phyloP scores from a whole-genome alignment of 30 jellyfish, hydroid and myxozoan species.

The Aurelia coerulea region DNA sequence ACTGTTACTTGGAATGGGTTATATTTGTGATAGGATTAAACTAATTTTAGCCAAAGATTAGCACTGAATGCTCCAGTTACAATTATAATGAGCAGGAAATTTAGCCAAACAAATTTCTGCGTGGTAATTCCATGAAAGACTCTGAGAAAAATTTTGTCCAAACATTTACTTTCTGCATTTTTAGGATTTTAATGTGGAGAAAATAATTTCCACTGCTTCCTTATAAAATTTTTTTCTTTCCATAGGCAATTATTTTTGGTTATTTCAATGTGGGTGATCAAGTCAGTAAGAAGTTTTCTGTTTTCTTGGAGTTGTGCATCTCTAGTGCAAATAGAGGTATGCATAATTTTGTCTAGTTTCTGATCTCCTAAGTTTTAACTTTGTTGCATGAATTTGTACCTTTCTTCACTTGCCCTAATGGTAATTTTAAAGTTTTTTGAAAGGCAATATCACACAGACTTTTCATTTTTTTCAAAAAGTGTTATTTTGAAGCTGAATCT shows the following conservation, averaged over 20 bases:
- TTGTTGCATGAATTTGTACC: too few relatives aligned
- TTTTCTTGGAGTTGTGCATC: slow-evolving; percentile 49
- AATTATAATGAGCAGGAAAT: background rate
- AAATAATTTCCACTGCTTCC: background rate
- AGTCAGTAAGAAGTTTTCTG: slow-evolving; percentile 10
- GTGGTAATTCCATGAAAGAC: background rate
- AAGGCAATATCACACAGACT: too few relatives aligned
- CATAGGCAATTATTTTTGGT: slow-evolving; percentile 65
- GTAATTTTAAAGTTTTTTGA: too few relatives aligned
- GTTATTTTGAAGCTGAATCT: too few relatives aligned
- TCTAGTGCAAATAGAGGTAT: slow-evolving; percentile 33
- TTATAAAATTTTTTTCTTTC: background rate
- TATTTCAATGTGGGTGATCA: slow-evolving; percentile 27
- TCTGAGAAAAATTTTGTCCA: background rate
- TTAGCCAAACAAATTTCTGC: background rate
- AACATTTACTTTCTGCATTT: background rate
- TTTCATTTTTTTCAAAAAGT: too few relatives aligned
- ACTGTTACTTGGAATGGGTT: too few relatives aligned
- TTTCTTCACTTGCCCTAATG: too few relatives aligned
- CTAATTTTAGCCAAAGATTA: too few relatives aligned
- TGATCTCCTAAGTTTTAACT: too few relatives aligned
- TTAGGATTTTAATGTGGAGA: background rate
- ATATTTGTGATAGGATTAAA: too few relatives aligned
- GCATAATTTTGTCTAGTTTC: too few relatives aligned
- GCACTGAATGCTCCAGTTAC: background rate